phyloP scores from a whole-genome alignment of 2,797 vertebrate genomes.

The Bucorvus abyssinicus region DNA sequence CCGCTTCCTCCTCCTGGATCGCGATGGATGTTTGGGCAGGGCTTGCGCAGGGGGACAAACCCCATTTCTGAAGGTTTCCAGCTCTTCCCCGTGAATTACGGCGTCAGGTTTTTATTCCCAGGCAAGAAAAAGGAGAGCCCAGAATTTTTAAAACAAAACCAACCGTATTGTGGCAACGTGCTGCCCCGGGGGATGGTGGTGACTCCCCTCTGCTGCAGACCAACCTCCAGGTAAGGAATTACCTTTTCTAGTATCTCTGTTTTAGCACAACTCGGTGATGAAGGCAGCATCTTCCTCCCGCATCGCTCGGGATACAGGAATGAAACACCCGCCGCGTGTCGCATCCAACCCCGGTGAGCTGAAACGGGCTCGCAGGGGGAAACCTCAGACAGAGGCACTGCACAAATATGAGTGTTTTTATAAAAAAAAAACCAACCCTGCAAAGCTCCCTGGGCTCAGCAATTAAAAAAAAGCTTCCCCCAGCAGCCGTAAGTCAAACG shows the following conservation, averaged over 20 bases:
- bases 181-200: not conserved
- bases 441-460: not conserved
- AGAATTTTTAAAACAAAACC: rapidly evolving
- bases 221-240: not conserved
- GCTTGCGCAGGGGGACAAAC: not conserved
- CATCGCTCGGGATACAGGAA: not conserved
- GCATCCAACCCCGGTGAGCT: not conserved
- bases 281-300: rapidly evolving
- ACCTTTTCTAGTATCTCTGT: not conserved
- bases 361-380: not conserved
- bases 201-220: not conserved
- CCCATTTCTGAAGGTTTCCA: not conserved
- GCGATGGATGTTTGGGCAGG: not conserved
- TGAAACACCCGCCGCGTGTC: rapidly evolving
- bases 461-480: not conserved
- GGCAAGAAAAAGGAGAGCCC: not conserved
- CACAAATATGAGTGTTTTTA: not conserved
- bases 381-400: not conserved
- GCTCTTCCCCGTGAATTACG: not conserved
- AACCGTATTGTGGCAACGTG: rapidly evolving
- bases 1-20: not conserved
- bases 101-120: not conserved
- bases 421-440: not conserved
- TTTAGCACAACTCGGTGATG: not conserved
- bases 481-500: rapidly evolving